A percentile compares a stretch with the other conserved stretches of the same genome.
Conservation (phyloP, 2,797 vertebrate species). For the Micromesistius poutassou region DNA sequence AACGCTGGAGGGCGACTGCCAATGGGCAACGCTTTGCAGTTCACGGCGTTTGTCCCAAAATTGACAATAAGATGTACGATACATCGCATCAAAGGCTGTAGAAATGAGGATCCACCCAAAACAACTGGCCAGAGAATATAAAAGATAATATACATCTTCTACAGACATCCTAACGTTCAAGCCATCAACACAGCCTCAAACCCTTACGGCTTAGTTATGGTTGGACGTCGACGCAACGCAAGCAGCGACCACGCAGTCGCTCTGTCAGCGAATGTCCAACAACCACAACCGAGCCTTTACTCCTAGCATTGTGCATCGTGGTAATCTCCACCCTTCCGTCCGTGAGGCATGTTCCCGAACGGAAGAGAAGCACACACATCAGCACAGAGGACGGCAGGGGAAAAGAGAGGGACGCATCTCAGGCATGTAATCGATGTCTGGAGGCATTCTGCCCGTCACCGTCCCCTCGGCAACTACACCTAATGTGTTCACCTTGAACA, state of each 20-base stretch:
- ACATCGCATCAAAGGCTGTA: not conserved
- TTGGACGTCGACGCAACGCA: no score
- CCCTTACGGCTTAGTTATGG: not conserved
- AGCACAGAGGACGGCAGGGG: not conserved
- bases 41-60: not conserved
- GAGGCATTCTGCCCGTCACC: slow-evolving; percentile 35
- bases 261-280: no score
- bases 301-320: not conserved
- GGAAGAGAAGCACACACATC: not conserved
- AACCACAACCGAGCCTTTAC: no score
- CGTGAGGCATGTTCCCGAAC: not conserved
- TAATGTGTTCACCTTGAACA: slow-evolving; percentile 49
- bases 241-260: no score
- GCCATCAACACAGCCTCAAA: not conserved
- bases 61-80: not conserved
- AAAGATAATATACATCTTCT: not conserved
- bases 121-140: not conserved
- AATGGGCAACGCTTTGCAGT: not conserved
- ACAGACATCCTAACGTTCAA: no score
- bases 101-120: not conserved
- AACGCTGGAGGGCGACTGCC: not conserved
- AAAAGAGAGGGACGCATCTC: slow-evolving; percentile 21
- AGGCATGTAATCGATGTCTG: slow-evolving; percentile 45
- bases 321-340: not conserved
- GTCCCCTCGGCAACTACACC: slow-evolving; percentile 21